These are phyloP conservation scores for Lasioglossum malachurum DNA, from an alignment of 2,888 invertebrate genomes.

Conservation along the genomic window DNA sequence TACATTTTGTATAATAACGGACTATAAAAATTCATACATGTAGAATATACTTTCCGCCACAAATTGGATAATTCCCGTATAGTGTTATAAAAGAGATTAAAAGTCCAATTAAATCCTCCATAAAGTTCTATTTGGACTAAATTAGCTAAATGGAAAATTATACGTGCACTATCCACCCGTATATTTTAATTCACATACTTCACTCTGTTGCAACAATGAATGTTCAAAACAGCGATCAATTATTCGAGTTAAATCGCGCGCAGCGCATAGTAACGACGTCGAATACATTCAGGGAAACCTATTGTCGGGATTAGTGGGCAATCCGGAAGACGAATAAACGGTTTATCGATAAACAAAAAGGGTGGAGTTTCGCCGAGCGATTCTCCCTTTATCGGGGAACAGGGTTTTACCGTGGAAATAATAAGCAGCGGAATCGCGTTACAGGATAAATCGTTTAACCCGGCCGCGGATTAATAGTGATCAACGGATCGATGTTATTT, in stretches of 20 bases:
- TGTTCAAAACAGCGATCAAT: background rate
- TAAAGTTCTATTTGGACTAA: background rate
- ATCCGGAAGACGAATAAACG: conserved; percentile 20
- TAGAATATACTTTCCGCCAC: background rate
- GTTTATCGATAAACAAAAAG: conserved; percentile 20
- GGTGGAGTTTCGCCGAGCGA: background rate
- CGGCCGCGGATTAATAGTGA: conserved; percentile 40
- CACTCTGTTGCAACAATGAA: background rate
- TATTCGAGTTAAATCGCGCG: background rate
- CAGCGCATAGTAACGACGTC: background rate
- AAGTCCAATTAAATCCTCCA: background rate
- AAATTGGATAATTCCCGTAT: background rate
- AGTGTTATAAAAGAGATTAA: background rate
- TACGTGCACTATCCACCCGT: background rate
- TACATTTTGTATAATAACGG: background rate
- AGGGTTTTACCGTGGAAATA: conserved; percentile 21
- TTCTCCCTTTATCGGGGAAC: conserved; percentile 13
- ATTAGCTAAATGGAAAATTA: background rate
- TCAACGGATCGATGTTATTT: conserved; percentile 31
- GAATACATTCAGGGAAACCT: conserved; percentile 3
- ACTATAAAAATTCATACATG: background rate
- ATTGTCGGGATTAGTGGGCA: background rate
- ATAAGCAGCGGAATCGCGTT: conserved; percentile 38
- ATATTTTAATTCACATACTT: background rate
- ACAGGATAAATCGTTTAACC: conserved; percentile 41